phyloP scores from a whole-genome alignment of 2,113 vertebrate genomes.

The Eptesicus fuscus region DNA sequence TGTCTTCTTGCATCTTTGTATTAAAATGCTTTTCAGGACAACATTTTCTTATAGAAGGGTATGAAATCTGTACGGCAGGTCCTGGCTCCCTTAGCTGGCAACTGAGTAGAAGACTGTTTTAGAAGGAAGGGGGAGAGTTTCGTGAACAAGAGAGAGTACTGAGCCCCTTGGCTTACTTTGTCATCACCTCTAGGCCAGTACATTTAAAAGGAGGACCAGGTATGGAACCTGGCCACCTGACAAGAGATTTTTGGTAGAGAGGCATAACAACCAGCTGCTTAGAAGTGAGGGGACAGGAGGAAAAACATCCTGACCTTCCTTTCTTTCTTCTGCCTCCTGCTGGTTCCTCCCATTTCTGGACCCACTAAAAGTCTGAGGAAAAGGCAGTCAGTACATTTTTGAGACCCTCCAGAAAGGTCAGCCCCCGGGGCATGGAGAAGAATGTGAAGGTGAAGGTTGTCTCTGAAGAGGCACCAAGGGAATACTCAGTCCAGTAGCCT shows the following conservation, averaged over 20 bases:
- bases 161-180: background rate
- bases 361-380: background rate
- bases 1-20: background rate
- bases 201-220: background rate
- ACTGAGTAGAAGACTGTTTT: background rate
- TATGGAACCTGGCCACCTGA: background rate
- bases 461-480: background rate
- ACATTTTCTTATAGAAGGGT: background rate
- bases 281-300: background rate
- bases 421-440: background rate
- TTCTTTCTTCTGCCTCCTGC: accelerated
- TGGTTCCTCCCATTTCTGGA: background rate
- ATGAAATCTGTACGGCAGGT: background rate
- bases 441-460: background rate
- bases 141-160: background rate
- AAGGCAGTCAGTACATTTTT: background rate
- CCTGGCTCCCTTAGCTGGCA: background rate
- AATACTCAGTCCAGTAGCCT: background rate
- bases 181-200: too few species aligned
- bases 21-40: background rate
- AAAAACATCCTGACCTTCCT: background rate
- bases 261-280: background rate
- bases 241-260: background rate
- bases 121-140: background rate
- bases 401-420: background rate